Evolutionary conservation across 2,797 vertebrate species (phyloP).

Genomic region (Acanthurus lineatus): DNA sequence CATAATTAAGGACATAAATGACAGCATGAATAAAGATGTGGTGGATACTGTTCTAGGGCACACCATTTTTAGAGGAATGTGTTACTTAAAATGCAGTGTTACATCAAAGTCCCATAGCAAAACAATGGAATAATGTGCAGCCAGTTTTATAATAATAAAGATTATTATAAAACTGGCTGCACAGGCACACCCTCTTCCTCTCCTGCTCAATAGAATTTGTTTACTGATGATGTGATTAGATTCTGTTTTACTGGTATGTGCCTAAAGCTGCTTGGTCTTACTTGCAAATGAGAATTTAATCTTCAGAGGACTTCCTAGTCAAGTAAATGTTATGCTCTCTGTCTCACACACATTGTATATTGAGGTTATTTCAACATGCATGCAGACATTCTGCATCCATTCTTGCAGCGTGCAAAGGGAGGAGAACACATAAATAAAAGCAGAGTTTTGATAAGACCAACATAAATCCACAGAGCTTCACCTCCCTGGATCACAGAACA

Average conservation of each 20-base stretch:
- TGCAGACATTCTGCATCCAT: not conserved
- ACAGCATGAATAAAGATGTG: conserved; percentile 11
- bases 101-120: not conserved
- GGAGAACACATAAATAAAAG: conserved; percentile 55
- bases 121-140: too few relatives aligned
- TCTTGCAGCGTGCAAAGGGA: conserved; percentile 19
- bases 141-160: not conserved
- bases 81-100: not conserved
- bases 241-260: too few relatives aligned
- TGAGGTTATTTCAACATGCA: not conserved
- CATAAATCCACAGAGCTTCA: conserved; percentile 60
- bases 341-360: not conserved
- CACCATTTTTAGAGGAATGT: not conserved
- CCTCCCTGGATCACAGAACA: conserved; percentile 30
- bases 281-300: too few relatives aligned
- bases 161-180: not conserved
- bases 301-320: too few relatives aligned
- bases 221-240: too few relatives aligned
- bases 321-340: not conserved
- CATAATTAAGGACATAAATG: conserved; percentile 76
- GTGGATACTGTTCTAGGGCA: not conserved
- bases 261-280: too few relatives aligned
- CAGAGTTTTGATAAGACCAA: conserved; percentile 43
- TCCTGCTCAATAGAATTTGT: not conserved
- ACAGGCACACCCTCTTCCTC: not conserved